Base-by-base conservation (phyloP, 2,113 vertebrate genomes). In the Cardinalis cardinalis region DNA sequence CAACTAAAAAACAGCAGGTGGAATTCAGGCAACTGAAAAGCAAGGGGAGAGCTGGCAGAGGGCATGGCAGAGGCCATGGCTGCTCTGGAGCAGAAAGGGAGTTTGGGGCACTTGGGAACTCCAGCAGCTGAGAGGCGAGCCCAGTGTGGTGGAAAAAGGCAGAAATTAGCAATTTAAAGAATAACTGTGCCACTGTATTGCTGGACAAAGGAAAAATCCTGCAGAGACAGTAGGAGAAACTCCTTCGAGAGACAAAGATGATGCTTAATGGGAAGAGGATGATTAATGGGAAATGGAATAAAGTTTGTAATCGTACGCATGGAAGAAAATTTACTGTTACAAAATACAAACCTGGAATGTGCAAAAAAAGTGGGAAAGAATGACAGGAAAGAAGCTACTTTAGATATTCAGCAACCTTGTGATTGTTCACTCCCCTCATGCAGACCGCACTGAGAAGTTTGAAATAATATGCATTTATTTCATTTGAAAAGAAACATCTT, bases 401-500 rank as follows among this genome's bases (percentile, higher is more conserved):
- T 66, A 88, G n/a, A 78, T 18, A 72, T 61, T 69, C 32, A 40
- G 17, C 21, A 78, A 53, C 4, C 6, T 41, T 49, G 18, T 77
- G 48, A 72, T n/a, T 71, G 10, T 53, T 72, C 24, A 65, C 18
- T 9, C 34, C 81, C 20, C 8, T 68, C 31, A 43, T 1, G 3
- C 40, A 90, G 59, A 53, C 43, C 69, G 41, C 34, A 76, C 46
- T 28, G 32, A 41, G 23, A 71, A 71, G 32, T 58, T 55, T 19
- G 74, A 92, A 95, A 92, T 55, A 84, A 93, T 60, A 81, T 12
- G 18, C 19, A 41, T 61, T 83, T 71, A 87, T 56, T 89, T 83
- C 0, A 51, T 79, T 92, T 52, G 28, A 70, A 94, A 88, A 49
- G 6, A 76, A 91, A 59, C 14, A 77, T 28, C 6, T 91, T 94